phyloP scores from a whole-genome alignment of 30 jellyfish, hydroid and myxozoan species.

The Aurelia coerulea region DNA sequence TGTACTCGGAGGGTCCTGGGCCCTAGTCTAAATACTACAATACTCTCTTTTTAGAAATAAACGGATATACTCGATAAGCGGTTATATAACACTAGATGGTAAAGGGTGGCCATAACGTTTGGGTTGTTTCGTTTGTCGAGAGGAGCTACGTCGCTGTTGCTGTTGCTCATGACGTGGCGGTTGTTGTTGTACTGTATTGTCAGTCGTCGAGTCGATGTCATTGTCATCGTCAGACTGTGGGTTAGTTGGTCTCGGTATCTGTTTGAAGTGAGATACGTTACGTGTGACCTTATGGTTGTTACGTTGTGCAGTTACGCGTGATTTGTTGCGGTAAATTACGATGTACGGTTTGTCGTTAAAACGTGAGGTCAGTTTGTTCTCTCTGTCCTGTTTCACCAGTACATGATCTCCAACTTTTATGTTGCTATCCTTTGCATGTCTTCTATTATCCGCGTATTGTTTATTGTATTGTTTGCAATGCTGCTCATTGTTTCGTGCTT shows the following conservation, averaged over 20 bases:
- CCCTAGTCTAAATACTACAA: too few relatives aligned
- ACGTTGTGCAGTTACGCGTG: conserved; percentile 57
- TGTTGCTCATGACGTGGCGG: not conserved
- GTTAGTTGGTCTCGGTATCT: conserved; percentile 5
- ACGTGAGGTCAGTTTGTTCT: conserved; percentile 23
- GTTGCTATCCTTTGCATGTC: conserved; percentile 3
- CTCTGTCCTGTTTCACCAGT: conserved; percentile 12
- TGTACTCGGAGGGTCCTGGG: too few relatives aligned
- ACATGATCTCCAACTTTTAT: conserved; percentile 37
- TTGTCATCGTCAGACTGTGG: too few relatives aligned
- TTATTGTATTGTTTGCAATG: conserved; percentile 22
- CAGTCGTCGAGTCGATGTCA: conserved; percentile 1
- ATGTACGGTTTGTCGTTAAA: not conserved
- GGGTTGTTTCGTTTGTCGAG: conserved; percentile 17
- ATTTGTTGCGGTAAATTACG: conserved; percentile 2
- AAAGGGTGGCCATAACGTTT: conserved; percentile 16
- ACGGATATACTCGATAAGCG: too few relatives aligned
- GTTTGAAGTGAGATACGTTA: conserved; percentile 26
- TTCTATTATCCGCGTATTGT: conserved; percentile 23
- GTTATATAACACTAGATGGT: not conserved
- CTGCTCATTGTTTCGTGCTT: conserved; percentile 5
- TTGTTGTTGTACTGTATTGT: not conserved
- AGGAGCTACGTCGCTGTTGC: conserved; percentile 14
- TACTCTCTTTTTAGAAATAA: too few relatives aligned
- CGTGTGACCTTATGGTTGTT: conserved; percentile 19